These are phyloP conservation scores for Smutsia temminckii DNA, from an alignment of 2,797 vertebrate genomes.

Conservation along the genomic window DNA sequence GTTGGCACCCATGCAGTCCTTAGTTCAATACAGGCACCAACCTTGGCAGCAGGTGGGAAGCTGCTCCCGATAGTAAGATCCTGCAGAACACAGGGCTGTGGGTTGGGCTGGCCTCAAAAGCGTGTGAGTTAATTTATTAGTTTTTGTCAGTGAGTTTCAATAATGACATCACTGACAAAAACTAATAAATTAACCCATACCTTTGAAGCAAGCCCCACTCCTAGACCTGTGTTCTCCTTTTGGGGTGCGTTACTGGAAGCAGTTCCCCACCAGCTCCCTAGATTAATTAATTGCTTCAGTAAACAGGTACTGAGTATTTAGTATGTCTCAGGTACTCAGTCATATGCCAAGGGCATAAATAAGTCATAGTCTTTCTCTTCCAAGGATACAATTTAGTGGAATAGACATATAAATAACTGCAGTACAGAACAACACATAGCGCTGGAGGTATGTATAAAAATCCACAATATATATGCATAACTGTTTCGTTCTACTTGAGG, in stretches of 20 bases:
- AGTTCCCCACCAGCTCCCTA: slow-evolving; percentile 1
- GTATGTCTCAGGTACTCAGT: background rate
- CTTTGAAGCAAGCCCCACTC: background rate
- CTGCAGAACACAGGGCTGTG: background rate
- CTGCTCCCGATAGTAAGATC: background rate
- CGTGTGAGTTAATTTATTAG: background rate
- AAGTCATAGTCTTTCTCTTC: background rate
- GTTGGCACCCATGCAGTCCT: accelerated
- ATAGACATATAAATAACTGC: background rate
- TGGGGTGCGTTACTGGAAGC: background rate
- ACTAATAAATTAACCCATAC: background rate
- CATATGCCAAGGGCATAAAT: background rate
- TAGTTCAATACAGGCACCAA: background rate
- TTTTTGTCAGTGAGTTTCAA: slow-evolving; percentile 1
- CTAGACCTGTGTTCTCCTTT: background rate
- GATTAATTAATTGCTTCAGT: slow-evolving; percentile 40
- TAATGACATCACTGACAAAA: slow-evolving; percentile 18
- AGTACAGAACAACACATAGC: background rate
- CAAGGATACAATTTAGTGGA: background rate
- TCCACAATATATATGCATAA: background rate
- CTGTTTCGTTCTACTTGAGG: background rate
- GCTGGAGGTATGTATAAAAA: accelerated
- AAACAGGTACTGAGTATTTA: slow-evolving; percentile 7
- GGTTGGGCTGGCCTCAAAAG: background rate
- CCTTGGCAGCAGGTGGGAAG: background rate